Base-by-base conservation (phyloP, 2,888 invertebrate species). In the Eristalis arbustorum region DNA sequence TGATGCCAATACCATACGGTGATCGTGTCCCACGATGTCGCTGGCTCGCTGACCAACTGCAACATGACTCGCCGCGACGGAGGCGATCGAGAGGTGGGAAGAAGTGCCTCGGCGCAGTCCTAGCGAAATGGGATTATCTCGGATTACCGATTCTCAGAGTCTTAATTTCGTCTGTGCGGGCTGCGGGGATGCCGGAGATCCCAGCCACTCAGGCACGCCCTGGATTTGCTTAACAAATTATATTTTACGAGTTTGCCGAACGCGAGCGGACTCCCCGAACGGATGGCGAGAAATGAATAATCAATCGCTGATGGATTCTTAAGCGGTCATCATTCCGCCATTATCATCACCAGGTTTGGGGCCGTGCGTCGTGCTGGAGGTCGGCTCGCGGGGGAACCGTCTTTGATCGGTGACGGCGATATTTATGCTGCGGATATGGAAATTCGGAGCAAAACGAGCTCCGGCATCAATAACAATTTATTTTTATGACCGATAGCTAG, bases 91-190 rank as follows among this genome's bases (percentile, higher is more conserved):
- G n/a, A 18, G 49, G 6, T 18, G 18, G 18, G n/a, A 18, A 62
- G 67, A 81, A n/a, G n/a, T 66, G 71, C 79, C 61, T 56, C 69
- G 49, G 61, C 18, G 64, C 49, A 71, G 74, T 85, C 85, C 74
- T 85, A 85, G 85, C 77, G 82, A 85, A 85, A 85, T 85, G 81
- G 77, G 81, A 85, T 77, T 85, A 77, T 85, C 85, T 85, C 85
- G 69, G 82, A 85, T 85, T 85, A 82, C 85, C 64, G 69, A 71
- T 85, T 85, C 85, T 74, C 85, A 85, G 73, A 73, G 85, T 81
- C 69, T 85, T 82, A 56, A 85, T 85, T 85, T 85, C 84, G 72
- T 40, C 23, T 18, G 68, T 37, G 3, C 25, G 11, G 56, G 22
- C 31, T 31, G 31, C n/a, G n/a, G n/a, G 13, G 6, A 3, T n/a